phyloP scores from a whole-genome alignment of 2,113 vertebrate genomes.

The Leiothrix lutea region DNA sequence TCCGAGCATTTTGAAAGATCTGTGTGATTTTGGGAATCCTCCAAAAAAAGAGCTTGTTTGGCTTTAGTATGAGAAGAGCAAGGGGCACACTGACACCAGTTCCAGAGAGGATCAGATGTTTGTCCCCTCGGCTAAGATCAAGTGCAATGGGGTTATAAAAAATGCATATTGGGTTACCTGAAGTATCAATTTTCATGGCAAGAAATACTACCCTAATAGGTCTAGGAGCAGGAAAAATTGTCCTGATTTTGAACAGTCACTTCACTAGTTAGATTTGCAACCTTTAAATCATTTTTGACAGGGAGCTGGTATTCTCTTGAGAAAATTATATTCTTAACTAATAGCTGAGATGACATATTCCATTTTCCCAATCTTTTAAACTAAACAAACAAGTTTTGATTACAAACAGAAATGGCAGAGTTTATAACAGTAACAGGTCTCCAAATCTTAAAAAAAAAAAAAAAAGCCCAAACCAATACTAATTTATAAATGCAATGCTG shows the following conservation, averaged over 20 bases:
- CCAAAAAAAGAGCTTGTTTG: neutral
- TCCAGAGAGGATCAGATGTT: neutral
- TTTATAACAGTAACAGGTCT: neutral
- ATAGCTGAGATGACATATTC: neutral
- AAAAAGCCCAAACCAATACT: neutral
- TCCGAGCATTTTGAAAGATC: neutral
- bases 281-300: neutral
- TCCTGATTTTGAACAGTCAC: neutral
- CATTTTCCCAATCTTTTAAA: neutral
- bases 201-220: neutral
- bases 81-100: neutral
- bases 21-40: neutral
- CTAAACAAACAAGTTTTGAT: neutral
- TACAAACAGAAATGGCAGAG: neutral
- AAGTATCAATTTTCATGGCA: neutral
- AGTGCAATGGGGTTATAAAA: neutral
- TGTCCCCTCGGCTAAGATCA: neutral
- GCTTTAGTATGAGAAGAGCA: neutral
- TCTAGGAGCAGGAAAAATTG: neutral
- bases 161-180: neutral
- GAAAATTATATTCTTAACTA: neutral
- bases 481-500: neutral
- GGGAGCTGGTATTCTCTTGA: neutral
- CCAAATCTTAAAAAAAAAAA: neutral
- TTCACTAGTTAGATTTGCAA: neutral